phyloP scores from a whole-genome alignment of 2,888 invertebrate genomes.

The Torymus tubicola region DNA sequence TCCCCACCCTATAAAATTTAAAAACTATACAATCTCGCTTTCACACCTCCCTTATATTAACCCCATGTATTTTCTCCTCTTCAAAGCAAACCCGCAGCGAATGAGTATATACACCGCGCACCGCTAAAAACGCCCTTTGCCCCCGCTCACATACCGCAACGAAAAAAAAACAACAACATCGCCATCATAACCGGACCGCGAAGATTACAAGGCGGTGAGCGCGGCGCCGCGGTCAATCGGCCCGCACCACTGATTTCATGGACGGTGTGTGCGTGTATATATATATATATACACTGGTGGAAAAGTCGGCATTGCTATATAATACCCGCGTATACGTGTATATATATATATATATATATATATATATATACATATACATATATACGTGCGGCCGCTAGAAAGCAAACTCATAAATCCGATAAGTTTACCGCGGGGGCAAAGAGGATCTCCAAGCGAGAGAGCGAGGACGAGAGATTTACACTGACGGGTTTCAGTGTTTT shows the following conservation, averaged over 20 bases:
- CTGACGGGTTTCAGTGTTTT: slow-evolving; percentile 46
- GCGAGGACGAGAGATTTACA: slow-evolving; percentile 37
- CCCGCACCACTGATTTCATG: slow-evolving; percentile 34
- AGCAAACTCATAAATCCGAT: slow-evolving; percentile 57
- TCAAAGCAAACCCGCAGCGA: no score
- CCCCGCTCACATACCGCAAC: no score
- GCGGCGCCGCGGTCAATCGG: slow-evolving; percentile 38
- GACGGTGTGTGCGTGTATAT: neutral
- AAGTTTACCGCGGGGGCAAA: slow-evolving; percentile 44
- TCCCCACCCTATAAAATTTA: no score
- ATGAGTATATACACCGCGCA: no score
- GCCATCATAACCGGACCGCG: no score
- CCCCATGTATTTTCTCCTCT: no score
- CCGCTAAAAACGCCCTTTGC: no score
- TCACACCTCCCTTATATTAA: no score
- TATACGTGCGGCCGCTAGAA: neutral
- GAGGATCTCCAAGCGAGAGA: slow-evolving; percentile 21
- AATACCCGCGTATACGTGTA: no score
- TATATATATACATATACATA: neutral
- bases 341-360: no score
- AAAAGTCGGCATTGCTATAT: neutral
- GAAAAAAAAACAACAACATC: no score
- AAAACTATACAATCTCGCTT: no score
- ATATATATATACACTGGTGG: neutral
- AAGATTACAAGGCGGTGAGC: slow-evolving; percentile 34